A percentile compares a stretch with the other conserved stretches of the same genome.
These are phyloP conservation scores for Craterocephalus amniculus DNA, from an alignment of 2,797 vertebrate genomes.

Conservation along the genomic window DNA sequence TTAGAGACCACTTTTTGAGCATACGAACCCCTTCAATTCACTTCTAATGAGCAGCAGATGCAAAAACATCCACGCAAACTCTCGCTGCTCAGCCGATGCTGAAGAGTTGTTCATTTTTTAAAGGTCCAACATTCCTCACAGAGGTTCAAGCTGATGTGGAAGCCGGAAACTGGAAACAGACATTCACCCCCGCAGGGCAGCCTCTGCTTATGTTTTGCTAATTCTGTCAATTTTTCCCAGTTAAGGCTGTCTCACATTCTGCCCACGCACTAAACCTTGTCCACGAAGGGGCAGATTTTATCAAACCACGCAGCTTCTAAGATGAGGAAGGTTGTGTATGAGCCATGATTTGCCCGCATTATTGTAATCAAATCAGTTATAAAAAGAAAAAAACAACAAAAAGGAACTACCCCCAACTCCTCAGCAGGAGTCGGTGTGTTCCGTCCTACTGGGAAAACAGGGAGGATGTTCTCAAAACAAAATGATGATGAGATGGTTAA, in stretches of 20 bases:
- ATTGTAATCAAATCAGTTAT: conserved; percentile 37
- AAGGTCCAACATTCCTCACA: conserved; percentile 35
- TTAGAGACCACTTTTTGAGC: conserved; percentile 2
- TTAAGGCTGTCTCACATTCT: conserved; percentile 5
- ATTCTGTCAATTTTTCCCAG: conserved; percentile 17
- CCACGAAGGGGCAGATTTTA: conserved; percentile 3
- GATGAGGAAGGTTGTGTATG: background rate
- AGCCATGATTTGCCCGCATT: conserved; percentile 18
- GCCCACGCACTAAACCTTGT: background rate
- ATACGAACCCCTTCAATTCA: background rate
- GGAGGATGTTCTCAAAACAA: conserved; percentile 35
- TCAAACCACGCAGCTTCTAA: background rate
- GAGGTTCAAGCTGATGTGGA: conserved; percentile 25
- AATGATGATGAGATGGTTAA: conserved; percentile 7
- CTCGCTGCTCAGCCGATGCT: background rate
- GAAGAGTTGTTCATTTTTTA: conserved; percentile 25
- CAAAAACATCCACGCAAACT: conserved; percentile 29
- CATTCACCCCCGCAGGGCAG: background rate
- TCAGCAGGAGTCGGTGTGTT: conserved; percentile 19
- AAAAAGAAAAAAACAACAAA: conserved; percentile 1
- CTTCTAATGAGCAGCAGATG: conserved; percentile 43
- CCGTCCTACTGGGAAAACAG: conserved; percentile 9
- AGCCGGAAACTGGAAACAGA: conserved; percentile 38
- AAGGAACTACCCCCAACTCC: conserved; percentile 5
- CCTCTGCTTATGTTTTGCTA: conserved; percentile 8